Conservation (phyloP, 64 coral and sea anemone genomes). For the Orbicella faveolata region DNA sequence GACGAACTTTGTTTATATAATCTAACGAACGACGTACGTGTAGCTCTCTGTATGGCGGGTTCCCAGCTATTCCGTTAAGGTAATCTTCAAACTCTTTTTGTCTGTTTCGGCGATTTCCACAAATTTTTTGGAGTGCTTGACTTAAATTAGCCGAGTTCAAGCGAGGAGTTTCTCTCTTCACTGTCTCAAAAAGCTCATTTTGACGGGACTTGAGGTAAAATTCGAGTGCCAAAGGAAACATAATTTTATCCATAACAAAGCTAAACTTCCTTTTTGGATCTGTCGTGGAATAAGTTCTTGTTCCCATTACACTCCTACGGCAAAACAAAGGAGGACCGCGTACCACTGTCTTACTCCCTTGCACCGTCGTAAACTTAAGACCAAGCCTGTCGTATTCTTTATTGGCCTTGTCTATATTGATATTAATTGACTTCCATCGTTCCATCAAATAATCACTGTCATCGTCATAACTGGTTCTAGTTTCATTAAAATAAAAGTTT, state of each 20-base stretch:
- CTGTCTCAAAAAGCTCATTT: background rate
- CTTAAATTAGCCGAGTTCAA: background rate
- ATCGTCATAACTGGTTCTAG: background rate
- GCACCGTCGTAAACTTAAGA: background rate
- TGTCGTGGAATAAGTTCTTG: background rate
- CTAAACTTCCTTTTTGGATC: constrained; percentile 10
- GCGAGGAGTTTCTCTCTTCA: background rate
- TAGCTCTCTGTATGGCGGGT: background rate
- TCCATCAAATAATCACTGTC: background rate
- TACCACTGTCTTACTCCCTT: background rate
- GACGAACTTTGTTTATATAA: background rate
- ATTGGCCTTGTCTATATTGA: background rate
- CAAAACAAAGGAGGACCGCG: constrained; percentile 5
- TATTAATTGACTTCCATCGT: background rate
- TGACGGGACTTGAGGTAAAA: background rate
- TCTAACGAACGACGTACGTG: background rate
- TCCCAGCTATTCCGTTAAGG: background rate
- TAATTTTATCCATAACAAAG: background rate
- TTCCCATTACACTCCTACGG: background rate
- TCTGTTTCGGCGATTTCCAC: background rate
- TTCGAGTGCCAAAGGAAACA: constrained; percentile 13
- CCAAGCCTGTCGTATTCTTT: background rate
- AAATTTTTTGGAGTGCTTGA: background rate
- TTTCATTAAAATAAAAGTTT: constrained; percentile 25
- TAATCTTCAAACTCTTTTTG: background rate